These are phyloP conservation scores for Drosophila maculinotata DNA, from an alignment of 2,888 invertebrate genomes.

Conservation along the genomic window DNA sequence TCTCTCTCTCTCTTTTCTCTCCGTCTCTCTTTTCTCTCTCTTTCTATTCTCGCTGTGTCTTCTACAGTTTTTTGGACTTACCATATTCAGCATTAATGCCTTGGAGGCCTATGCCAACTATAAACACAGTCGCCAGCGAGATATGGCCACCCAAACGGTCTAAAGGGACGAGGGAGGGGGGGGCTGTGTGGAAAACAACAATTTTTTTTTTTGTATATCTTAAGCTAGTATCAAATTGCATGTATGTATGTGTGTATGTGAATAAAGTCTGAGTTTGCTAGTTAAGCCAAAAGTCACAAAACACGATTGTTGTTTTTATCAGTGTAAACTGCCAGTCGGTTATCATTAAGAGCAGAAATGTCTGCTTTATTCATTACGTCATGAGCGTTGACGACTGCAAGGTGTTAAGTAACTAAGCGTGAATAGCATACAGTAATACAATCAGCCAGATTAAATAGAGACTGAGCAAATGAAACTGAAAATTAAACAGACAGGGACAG, in stretches of 20 bases:
- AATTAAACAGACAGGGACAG: conserved; percentile 1
- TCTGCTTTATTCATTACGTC: no score
- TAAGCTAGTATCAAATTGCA: conserved; percentile 37
- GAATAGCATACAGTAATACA: no score
- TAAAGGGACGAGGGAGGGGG: conserved; percentile 17
- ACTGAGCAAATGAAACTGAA: not conserved
- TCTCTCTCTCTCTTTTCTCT: no score
- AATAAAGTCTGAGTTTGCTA: conserved; percentile 49
- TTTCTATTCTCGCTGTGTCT: no score
- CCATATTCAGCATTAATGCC: conserved; percentile 62
- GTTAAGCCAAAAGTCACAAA: conserved; percentile 46
- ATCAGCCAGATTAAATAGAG: not conserved
- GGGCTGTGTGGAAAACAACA: conserved; percentile 5
- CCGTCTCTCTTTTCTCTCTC: no score
- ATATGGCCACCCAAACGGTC: conserved; percentile 63
- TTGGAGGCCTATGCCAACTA: conserved; percentile 63
- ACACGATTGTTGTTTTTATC: conserved; percentile 4
- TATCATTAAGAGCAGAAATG: no score
- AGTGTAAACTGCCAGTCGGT: no score
- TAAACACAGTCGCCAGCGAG: conserved; percentile 65
- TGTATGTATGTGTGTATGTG: conserved; percentile 7
- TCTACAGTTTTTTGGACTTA: conserved; percentile 62
- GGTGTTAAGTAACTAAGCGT: conserved; percentile 3
- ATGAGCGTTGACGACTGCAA: conserved; percentile 8
- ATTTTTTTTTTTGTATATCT: conserved; percentile 2